Evolutionary conservation across 2,113 vertebrate genomes (phyloP).

Genomic region (Pseudorectes ferrugineus): DNA sequence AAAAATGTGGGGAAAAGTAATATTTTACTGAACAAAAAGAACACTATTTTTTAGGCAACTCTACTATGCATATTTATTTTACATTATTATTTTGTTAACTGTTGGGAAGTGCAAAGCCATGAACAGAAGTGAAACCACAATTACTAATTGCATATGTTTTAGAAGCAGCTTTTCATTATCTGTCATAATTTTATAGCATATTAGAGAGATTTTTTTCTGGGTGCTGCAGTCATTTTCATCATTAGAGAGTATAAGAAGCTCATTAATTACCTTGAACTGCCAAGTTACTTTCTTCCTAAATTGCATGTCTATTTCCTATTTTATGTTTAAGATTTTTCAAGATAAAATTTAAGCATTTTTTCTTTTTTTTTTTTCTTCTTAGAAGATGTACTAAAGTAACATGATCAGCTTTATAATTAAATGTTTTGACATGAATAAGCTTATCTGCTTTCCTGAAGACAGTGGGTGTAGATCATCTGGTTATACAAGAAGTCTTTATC

Average conservation of each 20-base stretch:
- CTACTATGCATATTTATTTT: background rate
- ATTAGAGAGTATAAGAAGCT: conserved; percentile 56
- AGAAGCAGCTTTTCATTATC: conserved; percentile 53
- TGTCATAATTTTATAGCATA: conserved; percentile 57
- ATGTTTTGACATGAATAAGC: conserved; percentile 54
- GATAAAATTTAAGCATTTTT: conserved; percentile 32
- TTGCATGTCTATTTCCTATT: conserved; percentile 34
- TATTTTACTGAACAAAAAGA: background rate
- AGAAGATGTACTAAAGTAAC: conserved; percentile 50
- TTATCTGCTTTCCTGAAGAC: conserved; percentile 53
- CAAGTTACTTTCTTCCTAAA: conserved; percentile 62
- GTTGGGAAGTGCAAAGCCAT: background rate
- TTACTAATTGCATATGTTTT: conserved; percentile 48
- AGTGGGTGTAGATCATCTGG: background rate
- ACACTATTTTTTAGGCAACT: background rate
- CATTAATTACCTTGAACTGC: conserved; percentile 64
- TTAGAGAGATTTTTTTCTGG: conserved; percentile 24
- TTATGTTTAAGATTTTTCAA: conserved; percentile 53
- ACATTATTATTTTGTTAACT: conserved; percentile 5
- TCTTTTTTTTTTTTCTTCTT: background rate
- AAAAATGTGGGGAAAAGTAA: background rate
- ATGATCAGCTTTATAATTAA: conserved; percentile 65
- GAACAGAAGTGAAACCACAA: conserved; percentile 9
- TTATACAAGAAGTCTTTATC: conserved; percentile 28
- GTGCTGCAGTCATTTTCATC: conserved; percentile 32